Base-by-base conservation (phyloP, 2,888 invertebrate genomes). In the Acanthococcus lagerstroemiae region DNA sequence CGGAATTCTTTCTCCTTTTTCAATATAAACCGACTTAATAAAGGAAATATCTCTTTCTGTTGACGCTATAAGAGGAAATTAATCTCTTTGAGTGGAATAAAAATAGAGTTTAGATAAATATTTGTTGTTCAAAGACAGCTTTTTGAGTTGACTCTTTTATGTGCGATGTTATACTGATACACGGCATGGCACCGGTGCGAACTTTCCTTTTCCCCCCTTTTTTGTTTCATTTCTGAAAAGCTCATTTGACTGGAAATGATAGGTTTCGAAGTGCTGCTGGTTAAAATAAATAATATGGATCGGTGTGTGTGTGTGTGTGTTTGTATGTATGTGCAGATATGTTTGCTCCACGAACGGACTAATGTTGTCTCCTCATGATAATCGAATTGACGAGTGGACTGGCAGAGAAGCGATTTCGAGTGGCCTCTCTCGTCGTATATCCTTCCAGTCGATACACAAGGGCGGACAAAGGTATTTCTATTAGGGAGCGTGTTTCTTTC, bases 11-110 rank as follows among this genome's bases (percentile, higher is more conserved):
- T 37, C 44, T 4, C 4, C 30, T 55, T 55, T 27, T 27, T 21
- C n/a, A 7, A 24, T 57, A 37, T 37, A 44, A 45, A 17, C 30
- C 21, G 37, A 57, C 30, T 46, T 58, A 58, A 58, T 58, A 58
- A 45, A 58, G 58, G 58, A 58, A 58, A 25, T 58, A 58, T 58
- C 58, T 58, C 12, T 58, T 46, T 46, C 58, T 22, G 58, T 58
- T 58, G 58, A 58, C 58, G 48, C 48, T 58, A 58, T 58, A 48
- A 58, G 45, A 58, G 58, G 58, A 58, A 58, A 58, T 58, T 58
- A 58, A 58, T 58, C 58, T 58, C 46, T 58, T 58, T 58, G 58
- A 58, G 58, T 46, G 58, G 58, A 58, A 58, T 58, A 45, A 58
- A 58, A 58, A 58, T 58, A 46, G 46, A 58, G 45, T 45, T 26